Base-by-base conservation (phyloP, 2,113 vertebrate genomes). In the Apodemus speciosus region DNA sequence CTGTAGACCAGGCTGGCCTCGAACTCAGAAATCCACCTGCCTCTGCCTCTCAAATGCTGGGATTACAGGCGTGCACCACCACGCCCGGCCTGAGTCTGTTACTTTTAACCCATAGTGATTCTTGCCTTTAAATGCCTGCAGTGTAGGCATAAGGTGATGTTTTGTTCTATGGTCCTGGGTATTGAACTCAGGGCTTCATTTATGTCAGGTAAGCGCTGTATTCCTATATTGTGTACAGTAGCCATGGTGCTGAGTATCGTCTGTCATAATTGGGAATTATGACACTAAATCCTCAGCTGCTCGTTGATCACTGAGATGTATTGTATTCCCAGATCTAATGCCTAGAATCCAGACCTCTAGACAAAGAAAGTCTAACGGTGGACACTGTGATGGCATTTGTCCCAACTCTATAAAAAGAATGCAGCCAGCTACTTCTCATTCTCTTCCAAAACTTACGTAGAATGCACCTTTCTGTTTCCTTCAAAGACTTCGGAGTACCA, bases 401-500 rank as follows among this genome's bases (percentile, higher is more conserved):
- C 46, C 38, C 21, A 83, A 84, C 75, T 35, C 23, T 35, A 9
- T 80, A 91, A 40, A 2, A 9, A 69, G 76, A 95, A 30, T 86
- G 21, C 38, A 89, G n/a, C 92, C 71, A 66, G 71, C 62, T 85
- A n/a, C 83, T 75, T 68, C 76, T 95, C 8, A 6, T 58, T 84
- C 35, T 88, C 32, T 94, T 77, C 46, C 1, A 51, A 92, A 35
- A 92, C 89, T 95, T 68, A 94, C 25, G 86, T 76, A 49, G 25
- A 86, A 68, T 10, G n/a, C 8, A 32, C 77, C n/a, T 95, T 86
- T 96, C 85, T 96, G 90, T 97, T 96, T 95, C 76, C 68, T 85
- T 95, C 96, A 86, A 95, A 99, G 99, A 99, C 99, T 0, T 90
- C 98, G 38, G 99, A 99, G 85, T 99, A 99, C 97, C 97, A 97